Conservation (phyloP, 1,140 invertebrate species). For the Drosophila simulans region DNA sequence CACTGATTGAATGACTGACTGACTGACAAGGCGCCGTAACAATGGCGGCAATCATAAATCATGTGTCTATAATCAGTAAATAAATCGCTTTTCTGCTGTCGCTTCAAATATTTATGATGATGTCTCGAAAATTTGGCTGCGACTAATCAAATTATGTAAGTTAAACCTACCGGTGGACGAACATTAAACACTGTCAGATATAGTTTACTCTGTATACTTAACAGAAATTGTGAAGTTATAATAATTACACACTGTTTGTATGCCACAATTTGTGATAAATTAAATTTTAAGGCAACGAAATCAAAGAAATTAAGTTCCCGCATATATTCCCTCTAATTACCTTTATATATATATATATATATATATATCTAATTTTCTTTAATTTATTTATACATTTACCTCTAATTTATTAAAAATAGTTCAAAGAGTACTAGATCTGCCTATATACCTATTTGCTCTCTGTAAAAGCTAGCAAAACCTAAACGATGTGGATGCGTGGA, state of each 20-base stretch:
- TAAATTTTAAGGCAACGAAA: too few species aligned
- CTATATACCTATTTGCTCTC: neutral
- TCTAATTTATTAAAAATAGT: too few species aligned
- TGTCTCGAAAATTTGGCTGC: slow-evolving; percentile 43
- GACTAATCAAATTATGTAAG: slow-evolving; percentile 79
- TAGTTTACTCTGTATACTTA: neutral
- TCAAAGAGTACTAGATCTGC: too few species aligned
- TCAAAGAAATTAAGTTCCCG: too few species aligned
- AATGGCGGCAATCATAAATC: slow-evolving; percentile 63
- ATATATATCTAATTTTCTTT: too few species aligned
- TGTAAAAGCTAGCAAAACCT: slow-evolving; percentile 2
- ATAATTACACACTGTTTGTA: neutral
- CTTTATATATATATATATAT: too few species aligned
- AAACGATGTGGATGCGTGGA: slow-evolving; percentile 1
- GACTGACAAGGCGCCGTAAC: slow-evolving; percentile 30
- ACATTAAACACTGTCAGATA: slow-evolving; percentile 2
- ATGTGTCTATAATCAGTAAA: slow-evolving; percentile 68
- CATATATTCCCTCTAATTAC: too few species aligned
- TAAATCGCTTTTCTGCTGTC: slow-evolving; percentile 68
- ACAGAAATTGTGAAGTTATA: neutral
- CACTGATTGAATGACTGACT: slow-evolving; percentile 54
- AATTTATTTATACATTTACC: too few species aligned
- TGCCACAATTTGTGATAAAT: too few species aligned
- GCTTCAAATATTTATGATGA: slow-evolving; percentile 73
- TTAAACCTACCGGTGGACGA: slow-evolving; percentile 31